Evolutionary conservation across 2,888 invertebrate species (phyloP), one percentile per base, ranked within the genome.

Genomic region (Drosophila anomalata): DNA sequence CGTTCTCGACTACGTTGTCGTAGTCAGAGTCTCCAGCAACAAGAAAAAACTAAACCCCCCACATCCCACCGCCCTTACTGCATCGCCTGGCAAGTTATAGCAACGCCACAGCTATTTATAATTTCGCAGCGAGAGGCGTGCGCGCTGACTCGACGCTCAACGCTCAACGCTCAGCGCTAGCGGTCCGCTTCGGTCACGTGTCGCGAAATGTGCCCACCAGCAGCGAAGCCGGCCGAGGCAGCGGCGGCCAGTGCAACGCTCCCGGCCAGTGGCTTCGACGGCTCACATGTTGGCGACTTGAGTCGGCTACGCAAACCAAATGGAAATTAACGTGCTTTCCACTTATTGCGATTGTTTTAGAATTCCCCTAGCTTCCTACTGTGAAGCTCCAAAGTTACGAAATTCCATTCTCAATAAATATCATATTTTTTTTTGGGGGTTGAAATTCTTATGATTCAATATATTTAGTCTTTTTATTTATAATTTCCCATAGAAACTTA

Each of bases 231-330:
- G 50, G 61, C 71, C 12, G 22, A 22, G 53, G 26, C 53, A 53
- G 83, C 73, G 58, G 62, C 66, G 78, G 69, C 46, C 86, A 88
- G 89, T 89, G 81, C 89, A 89, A 89, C 89, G 90, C 87, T 89
- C 89, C 79, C 90, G 77, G 44, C 36, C 24, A 55, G 51, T 52
- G 62, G 52, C 79, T 59, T 51, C 75, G 55, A 58, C 76, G 63
- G 69, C 89, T 89, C 89, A 89, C 89, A 89, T 89, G 89, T 89
- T 89, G 77, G 75, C 75, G 83, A 84, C 87, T 84, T 56, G 74
- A 75, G 84, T 79, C 59, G 62, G 73, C 77, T 69, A 72, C 55
- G 63, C 55, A 66, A 65, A 24, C 65, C 73, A 73, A 73, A 85
- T 83, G 85, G 74, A 83, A 83, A 82, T 85, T 60, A 75, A 70